Percentiles rank a stretch among this genome's conserved stretches.
phyloP scores from a whole-genome alignment of 1,140 invertebrate species.

The Bombus turneri region DNA sequence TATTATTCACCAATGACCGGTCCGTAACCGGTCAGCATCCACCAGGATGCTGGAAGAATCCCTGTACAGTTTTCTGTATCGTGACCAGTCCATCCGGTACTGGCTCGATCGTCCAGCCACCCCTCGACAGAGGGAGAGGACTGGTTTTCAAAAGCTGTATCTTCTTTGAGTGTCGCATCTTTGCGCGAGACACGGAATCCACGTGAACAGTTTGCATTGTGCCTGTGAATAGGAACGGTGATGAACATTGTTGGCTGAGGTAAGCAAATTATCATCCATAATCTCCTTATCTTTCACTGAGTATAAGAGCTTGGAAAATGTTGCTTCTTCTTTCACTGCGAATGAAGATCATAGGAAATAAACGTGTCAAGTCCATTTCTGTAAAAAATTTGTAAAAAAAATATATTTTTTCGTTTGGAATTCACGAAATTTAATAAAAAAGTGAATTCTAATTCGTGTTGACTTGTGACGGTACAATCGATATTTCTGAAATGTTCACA shows the following conservation, averaged over 20 bases:
- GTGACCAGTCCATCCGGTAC: conserved; percentile 75
- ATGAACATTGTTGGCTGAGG: background rate
- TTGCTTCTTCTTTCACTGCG: background rate
- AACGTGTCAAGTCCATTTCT: background rate
- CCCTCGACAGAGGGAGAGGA: conserved; percentile 66
- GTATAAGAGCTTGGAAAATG: background rate
- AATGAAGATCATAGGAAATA: background rate
- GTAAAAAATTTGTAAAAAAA: no score
- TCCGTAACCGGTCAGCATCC: conserved; percentile 73
- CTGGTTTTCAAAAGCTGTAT: conserved; percentile 73
- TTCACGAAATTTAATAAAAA: no score
- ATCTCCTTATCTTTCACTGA: background rate
- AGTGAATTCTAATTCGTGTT: no score
- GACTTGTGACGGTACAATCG: no score
- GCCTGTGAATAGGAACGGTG: conserved; percentile 12
- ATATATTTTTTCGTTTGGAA: no score
- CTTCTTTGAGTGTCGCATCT: conserved; percentile 42
- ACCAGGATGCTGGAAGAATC: conserved; percentile 79
- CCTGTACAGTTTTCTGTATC: conserved; percentile 55
- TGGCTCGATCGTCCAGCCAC: conserved; percentile 65
- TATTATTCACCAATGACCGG: conserved; percentile 60
- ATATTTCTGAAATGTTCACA: background rate
- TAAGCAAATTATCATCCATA: background rate
- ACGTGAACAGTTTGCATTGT: conserved; percentile 59
- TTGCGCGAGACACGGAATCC: conserved; percentile 24